phyloP scores from a whole-genome alignment of 2,113 vertebrate species.

The Malurus elegans region DNA sequence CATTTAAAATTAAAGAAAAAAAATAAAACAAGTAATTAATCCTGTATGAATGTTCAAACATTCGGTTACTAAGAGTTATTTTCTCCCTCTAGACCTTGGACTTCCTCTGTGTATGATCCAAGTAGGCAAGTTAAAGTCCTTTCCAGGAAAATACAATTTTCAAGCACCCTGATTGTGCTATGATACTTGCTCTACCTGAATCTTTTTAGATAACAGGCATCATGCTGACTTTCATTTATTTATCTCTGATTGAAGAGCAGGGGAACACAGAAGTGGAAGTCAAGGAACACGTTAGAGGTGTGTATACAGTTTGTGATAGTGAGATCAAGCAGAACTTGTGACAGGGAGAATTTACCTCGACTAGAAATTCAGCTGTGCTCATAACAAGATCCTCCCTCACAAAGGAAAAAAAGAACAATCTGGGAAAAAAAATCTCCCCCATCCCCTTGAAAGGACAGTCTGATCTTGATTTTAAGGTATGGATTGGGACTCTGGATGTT shows the following conservation, averaged over 20 bases:
- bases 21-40: constrained; percentile 69
- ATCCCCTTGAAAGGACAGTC: neutral
- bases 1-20: constrained; percentile 60
- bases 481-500: neutral
- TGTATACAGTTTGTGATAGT: constrained; percentile 20
- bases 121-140: constrained; percentile 46
- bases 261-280: constrained; percentile 30
- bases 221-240: constrained; percentile 60
- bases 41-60: constrained; percentile 66
- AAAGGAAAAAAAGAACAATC: neutral
- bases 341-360: constrained; percentile 17
- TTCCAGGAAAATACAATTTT: constrained; percentile 60
- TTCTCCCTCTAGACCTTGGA: constrained; percentile 47
- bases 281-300: constrained; percentile 7
- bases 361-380: constrained; percentile 12
- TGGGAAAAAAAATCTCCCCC: neutral
- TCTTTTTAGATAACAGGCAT: constrained; percentile 67
- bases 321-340: constrained; percentile 51
- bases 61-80: constrained; percentile 42
- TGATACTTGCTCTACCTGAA: constrained; percentile 65
- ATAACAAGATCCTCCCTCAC: neutral
- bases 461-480: neutral
- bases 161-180: constrained; percentile 53
- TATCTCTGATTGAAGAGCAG: constrained; percentile 54
- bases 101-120: constrained; percentile 65